Evolutionary conservation across 1,140 invertebrate genomes (phyloP), one percentile per base, ranked within the genome.

Genomic region (Aphaenogaster ashmeadi): DNA sequence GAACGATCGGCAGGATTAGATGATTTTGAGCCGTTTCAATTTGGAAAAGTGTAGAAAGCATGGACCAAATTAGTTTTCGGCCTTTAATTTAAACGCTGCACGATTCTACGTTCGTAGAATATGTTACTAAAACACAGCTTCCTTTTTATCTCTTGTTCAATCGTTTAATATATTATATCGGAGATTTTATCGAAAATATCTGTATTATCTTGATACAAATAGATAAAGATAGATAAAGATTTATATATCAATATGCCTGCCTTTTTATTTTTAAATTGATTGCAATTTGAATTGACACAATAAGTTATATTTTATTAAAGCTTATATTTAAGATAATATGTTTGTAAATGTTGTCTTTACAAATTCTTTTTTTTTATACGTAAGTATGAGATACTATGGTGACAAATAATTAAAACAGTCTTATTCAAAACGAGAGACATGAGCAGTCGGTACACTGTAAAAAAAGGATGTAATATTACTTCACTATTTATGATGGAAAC

Each of bases 1-100:
- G 21, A 64, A 90, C 60, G 87, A 78, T 27, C 88, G 72, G 41
- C 75, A 72, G 52, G 62, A 91, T 91, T 81, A 90, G 87, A 91
- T 74, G 90, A 86, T 88, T 88, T 86, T 77, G 4, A 87, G 58
- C 50, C 44, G 54, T 75, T 44, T 71, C 44, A 64, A 89, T 87
- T 85, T 78, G 13, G 62, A 56, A 60, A 79, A 66, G 64, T 66
- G 56, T 54, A 87, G 62, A 60, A 38, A 71, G 69, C 69, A 60
- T 54, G n/a, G 41, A 50, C 54, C 15, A 38, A 62, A 84, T 75
- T 84, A 84, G 80, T 41, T 75, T 75, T 75, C 44, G 69, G 41
- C 36, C 54, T 62, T 75, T 83, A 60, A 74, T 83, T 74, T 60
- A 84, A 74, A 8, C 47, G 18, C 47, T 5, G 52, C 8, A 54